Percentiles rank a stretch among this genome's conserved stretches.
phyloP scores from a whole-genome alignment of 2,113 vertebrate genomes.

The Leucosticte australis region DNA sequence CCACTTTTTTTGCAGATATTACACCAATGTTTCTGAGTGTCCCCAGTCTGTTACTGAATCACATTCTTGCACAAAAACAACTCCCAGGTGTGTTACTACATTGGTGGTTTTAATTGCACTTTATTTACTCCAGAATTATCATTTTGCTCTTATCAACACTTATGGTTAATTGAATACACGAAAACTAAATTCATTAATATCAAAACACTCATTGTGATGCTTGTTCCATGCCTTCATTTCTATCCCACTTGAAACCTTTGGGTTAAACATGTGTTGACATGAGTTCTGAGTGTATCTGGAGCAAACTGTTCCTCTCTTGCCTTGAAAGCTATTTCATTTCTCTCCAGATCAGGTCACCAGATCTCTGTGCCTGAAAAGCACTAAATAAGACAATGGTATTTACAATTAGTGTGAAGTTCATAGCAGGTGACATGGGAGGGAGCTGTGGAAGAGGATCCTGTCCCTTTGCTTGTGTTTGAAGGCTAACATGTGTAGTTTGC shows the following conservation, averaged over 20 bases:
- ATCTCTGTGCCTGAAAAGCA: not conserved
- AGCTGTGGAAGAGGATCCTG: not conserved
- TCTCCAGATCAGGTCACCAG: not conserved
- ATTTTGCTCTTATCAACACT: slow-evolving; percentile 51
- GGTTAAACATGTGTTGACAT: not conserved
- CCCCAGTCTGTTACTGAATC: slow-evolving; percentile 2
- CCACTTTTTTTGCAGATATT: slow-evolving; percentile 1
- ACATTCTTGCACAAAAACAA: not conserved
- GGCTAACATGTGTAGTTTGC: rapidly evolving
- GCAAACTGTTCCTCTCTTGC: not conserved
- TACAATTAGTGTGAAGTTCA: not conserved
- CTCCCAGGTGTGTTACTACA: not conserved
- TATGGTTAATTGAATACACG: not conserved
- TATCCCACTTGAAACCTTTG: not conserved
- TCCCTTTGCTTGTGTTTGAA: not conserved
- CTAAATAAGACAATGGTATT: not conserved
- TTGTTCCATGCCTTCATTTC: not conserved
- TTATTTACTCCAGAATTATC: slow-evolving; percentile 48
- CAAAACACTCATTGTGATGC: not conserved
- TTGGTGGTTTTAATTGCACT: slow-evolving; percentile 34
- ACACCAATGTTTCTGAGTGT: not conserved
- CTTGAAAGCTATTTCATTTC: not conserved
- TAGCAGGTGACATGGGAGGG: not conserved
- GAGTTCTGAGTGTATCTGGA: not conserved
- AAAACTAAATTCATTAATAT: not conserved